Conservation (phyloP, 2,113 vertebrate genomes). For the Corythoichthys haematopterus region DNA sequence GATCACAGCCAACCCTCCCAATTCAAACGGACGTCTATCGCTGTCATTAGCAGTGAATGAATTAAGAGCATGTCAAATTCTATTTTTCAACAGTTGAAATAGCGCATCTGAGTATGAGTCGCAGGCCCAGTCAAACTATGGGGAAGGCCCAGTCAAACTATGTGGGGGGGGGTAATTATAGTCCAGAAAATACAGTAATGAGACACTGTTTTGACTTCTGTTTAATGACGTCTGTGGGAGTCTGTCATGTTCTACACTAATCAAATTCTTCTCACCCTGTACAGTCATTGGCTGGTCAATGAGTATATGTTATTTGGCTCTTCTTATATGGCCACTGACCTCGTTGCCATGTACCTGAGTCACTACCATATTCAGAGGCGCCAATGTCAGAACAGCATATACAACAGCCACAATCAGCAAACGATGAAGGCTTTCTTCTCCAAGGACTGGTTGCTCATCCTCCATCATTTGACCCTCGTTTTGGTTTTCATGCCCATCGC, state of each 20-base stretch:
- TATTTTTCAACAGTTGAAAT: no score
- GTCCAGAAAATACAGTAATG: no score
- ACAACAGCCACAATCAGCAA: slow-evolving; percentile 52
- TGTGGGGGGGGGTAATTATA: no score
- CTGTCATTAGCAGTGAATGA: no score
- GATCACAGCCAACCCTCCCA: no score
- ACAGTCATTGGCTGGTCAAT: slow-evolving; percentile 84
- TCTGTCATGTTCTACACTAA: neutral
- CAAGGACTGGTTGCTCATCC: slow-evolving; percentile 78
- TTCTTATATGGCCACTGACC: slow-evolving; percentile 83
- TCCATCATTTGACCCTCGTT: slow-evolving; percentile 80
- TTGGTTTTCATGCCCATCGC: slow-evolving; percentile 77
- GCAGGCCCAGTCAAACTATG: no score
- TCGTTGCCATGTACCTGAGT: slow-evolving; percentile 83
- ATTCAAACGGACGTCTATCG: no score
- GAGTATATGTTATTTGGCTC: slow-evolving; percentile 76
- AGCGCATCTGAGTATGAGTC: no score
- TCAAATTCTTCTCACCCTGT: neutral
- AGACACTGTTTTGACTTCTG: no score
- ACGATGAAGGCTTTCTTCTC: slow-evolving; percentile 73
- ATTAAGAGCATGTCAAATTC: no score
- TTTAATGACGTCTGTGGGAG: neutral
- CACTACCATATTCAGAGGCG: slow-evolving; percentile 74
- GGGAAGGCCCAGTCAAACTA: no score
- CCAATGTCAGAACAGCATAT: slow-evolving; percentile 11